Conservation (phyloP, 2,113 vertebrate genomes). For the Paedocypris sp. region DNA sequence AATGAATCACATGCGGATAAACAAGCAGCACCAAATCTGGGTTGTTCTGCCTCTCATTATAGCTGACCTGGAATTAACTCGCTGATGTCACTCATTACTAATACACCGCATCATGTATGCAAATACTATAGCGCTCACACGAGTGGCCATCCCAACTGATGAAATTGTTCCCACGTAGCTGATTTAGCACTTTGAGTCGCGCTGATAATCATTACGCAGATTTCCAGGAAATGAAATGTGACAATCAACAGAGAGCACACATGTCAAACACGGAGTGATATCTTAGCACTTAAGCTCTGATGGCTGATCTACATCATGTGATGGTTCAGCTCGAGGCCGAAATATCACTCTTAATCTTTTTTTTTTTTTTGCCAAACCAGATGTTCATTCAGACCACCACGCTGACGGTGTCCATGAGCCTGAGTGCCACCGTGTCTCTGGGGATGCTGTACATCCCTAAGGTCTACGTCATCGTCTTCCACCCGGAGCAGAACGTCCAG, state of each 20-base stretch:
- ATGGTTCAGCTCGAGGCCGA: background rate
- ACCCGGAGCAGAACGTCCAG: constrained; percentile 82
- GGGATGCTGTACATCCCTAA: constrained; percentile 87
- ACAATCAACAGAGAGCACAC: background rate
- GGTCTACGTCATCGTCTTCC: constrained; percentile 77
- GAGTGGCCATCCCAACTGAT: background rate
- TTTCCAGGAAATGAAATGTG: background rate
- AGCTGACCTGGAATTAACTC: background rate
- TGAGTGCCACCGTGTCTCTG: constrained; percentile 78
- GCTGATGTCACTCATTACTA: background rate
- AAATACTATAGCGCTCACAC: background rate
- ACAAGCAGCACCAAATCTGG: background rate
- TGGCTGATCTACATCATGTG: constrained; percentile 4
- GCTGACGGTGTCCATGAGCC: constrained; percentile 79
- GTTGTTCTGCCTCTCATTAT: background rate
- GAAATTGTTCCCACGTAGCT: background rate
- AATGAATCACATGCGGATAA: background rate
- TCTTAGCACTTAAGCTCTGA: background rate
- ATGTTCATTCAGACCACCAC: constrained; percentile 88
- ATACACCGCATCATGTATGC: no score
- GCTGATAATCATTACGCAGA: background rate
- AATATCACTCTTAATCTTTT: constrained; percentile 22
- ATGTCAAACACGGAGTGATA: constrained; percentile 5
- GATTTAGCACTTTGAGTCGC: background rate
- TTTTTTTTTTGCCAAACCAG: constrained; percentile 43